A percentile compares a stretch with the other conserved stretches of the same genome.
phyloP scores from a whole-genome alignment of 2,797 vertebrate genomes.

The Rhinella marina region DNA sequence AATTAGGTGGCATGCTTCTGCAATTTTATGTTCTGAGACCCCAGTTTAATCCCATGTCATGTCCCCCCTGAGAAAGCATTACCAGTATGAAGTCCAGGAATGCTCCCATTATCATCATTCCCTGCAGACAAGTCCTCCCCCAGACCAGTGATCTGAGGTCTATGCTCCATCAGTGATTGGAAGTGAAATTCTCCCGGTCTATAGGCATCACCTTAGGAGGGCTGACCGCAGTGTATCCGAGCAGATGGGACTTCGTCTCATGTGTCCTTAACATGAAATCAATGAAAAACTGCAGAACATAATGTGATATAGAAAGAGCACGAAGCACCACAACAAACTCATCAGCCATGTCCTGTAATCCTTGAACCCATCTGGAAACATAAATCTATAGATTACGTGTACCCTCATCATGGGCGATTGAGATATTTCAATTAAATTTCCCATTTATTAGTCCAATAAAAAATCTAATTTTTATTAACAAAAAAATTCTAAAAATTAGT shows the following conservation, averaged over 20 bases:
- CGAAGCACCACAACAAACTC: neutral
- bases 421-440: neutral
- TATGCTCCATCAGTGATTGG: neutral
- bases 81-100: neutral
- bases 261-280: conserved; percentile 28
- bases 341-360: neutral
- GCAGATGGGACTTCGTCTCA: conserved; percentile 27
- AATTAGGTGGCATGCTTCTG: neutral
- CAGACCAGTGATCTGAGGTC: conserved; percentile 2
- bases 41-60: neutral
- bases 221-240: neutral
- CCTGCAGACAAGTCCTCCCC: conserved; percentile 34
- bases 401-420: neutral
- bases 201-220: conserved; percentile 27
- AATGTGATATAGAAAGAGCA: conserved; percentile 5
- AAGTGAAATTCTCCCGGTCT: conserved; percentile 22
- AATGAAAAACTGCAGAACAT: neutral
- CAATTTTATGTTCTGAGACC: neutral
- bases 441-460: too few relatives aligned
- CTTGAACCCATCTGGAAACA: neutral
- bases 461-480: too few relatives aligned
- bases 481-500: too few relatives aligned
- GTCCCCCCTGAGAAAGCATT: neutral
- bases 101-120: neutral
- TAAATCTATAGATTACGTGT: neutral